A percentile compares a stretch with the other conserved stretches of the same genome.
phyloP scores from a whole-genome alignment of 2,113 vertebrate species.

The Macquaria ambigua region DNA sequence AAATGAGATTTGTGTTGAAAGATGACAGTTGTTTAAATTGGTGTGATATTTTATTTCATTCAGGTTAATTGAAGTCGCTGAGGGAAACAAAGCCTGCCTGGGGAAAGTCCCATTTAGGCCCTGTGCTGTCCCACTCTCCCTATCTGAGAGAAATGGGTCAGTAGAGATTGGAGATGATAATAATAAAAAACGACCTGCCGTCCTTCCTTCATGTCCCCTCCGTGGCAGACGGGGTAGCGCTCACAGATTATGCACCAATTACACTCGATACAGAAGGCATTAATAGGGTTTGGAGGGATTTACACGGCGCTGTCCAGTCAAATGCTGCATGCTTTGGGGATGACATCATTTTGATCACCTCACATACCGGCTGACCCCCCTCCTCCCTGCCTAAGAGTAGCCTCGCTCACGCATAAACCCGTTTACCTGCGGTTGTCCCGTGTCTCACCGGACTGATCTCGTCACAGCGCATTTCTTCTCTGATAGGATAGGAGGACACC shows the following conservation, averaged over 20 bases:
- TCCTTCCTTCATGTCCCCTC: slow-evolving; percentile 33
- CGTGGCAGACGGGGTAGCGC: slow-evolving; percentile 64
- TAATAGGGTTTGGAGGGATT: slow-evolving; percentile 80
- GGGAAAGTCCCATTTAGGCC: slow-evolving; percentile 65
- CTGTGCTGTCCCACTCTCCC: slow-evolving; percentile 50
- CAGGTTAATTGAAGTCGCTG: slow-evolving; percentile 66
- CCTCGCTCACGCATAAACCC: slow-evolving; percentile 40
- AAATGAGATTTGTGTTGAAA: slow-evolving; percentile 10
- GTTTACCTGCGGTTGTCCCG: slow-evolving; percentile 69
- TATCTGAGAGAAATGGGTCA: slow-evolving; percentile 75
- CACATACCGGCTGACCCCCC: slow-evolving; percentile 67
- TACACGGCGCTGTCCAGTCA: slow-evolving; percentile 75
- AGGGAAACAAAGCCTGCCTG: slow-evolving; percentile 65
- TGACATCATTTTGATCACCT: slow-evolving; percentile 85
- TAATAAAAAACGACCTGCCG: slow-evolving; percentile 3
- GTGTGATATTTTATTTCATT: slow-evolving; percentile 47
- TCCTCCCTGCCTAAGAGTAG: slow-evolving; percentile 14
- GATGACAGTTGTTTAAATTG: slow-evolving; percentile 44
- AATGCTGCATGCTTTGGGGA: slow-evolving; percentile 75
- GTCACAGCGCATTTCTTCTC: slow-evolving; percentile 53
- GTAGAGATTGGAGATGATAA: slow-evolving; percentile 59
- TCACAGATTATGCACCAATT: slow-evolving; percentile 78
- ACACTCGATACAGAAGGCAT: slow-evolving; percentile 64
- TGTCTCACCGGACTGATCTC: slow-evolving; percentile 42
- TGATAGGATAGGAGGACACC: slow-evolving; percentile 76